Percentiles rank a stretch among this genome's conserved stretches.
phyloP scores from a whole-genome alignment of 2,797 vertebrate genomes.

The Streptopelia turtur region DNA sequence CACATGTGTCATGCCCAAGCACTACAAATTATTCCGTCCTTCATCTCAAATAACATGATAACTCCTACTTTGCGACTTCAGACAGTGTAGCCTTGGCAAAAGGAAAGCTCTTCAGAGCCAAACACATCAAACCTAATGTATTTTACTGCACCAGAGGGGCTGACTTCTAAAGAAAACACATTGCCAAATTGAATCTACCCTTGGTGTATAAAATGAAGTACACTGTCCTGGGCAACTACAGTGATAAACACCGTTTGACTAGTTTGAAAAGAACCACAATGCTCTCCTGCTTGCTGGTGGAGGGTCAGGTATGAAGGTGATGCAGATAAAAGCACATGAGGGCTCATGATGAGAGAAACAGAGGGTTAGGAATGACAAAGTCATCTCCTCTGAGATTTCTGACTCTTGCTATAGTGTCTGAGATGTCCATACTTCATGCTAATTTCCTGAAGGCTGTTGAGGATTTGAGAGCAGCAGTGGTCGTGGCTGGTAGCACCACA shows the following conservation, averaged over 20 bases:
- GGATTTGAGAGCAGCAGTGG: neutral
- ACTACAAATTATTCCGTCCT: slow-evolving; percentile 74
- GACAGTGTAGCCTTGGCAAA: slow-evolving; percentile 72
- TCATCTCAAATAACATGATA: slow-evolving; percentile 79
- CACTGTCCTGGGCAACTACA: slow-evolving; percentile 31
- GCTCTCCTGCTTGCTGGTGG: neutral
- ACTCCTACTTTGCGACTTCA: slow-evolving; percentile 77
- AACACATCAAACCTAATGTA: slow-evolving; percentile 76
- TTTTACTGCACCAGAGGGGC: slow-evolving; percentile 65
- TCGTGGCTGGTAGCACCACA: neutral
- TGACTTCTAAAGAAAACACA: slow-evolving; percentile 67
- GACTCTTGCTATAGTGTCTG: neutral
- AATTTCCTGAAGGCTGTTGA: neutral
- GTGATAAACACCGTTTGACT: slow-evolving; percentile 48
- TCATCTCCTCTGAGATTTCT: neutral
- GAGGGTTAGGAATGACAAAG: neutral
- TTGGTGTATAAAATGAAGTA: slow-evolving; percentile 55
- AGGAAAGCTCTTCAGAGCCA: slow-evolving; percentile 73
- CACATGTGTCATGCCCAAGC: slow-evolving; percentile 70
- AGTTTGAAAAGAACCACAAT: slow-evolving; percentile 32
- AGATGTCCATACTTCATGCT: neutral
- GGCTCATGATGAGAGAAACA: neutral
- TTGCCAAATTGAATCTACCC: slow-evolving; percentile 65
- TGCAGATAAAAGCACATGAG: neutral
- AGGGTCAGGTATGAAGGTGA: neutral